These are phyloP conservation scores for Bradypodion ventrale DNA, from an alignment of 2,797 vertebrate species.

Conservation along the genomic window DNA sequence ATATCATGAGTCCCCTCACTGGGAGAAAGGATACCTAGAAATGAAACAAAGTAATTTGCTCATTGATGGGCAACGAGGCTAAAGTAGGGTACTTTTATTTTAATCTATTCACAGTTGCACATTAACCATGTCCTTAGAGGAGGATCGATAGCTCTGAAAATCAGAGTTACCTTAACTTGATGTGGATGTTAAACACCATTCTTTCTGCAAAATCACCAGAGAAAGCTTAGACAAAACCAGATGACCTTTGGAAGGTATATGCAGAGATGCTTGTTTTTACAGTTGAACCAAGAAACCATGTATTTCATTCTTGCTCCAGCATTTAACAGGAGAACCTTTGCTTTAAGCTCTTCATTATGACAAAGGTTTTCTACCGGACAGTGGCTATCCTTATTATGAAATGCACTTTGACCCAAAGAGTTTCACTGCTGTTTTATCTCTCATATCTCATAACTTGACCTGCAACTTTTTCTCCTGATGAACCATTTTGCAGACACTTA, in stretches of 20 bases:
- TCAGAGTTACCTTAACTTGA: neutral
- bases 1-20: neutral
- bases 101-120: slow-evolving; percentile 28
- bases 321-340: slow-evolving; percentile 3
- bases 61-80: neutral
- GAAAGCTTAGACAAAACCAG: neutral
- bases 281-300: neutral
- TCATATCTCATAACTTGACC: neutral
- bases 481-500: neutral
- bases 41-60: neutral
- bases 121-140: neutral
- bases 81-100: neutral
- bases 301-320: neutral
- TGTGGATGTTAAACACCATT: neutral
- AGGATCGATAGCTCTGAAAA: neutral
- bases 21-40: too few species aligned
- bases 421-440: neutral
- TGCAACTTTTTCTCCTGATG: neutral
- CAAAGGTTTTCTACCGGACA: neutral
- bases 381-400: slow-evolving; percentile 1
- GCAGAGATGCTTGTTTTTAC: neutral
- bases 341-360: neutral
- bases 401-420: neutral
- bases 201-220: neutral
- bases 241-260: neutral